Base-by-base conservation (phyloP, 2,888 invertebrate genomes). In the Clanis bilineata region DNA sequence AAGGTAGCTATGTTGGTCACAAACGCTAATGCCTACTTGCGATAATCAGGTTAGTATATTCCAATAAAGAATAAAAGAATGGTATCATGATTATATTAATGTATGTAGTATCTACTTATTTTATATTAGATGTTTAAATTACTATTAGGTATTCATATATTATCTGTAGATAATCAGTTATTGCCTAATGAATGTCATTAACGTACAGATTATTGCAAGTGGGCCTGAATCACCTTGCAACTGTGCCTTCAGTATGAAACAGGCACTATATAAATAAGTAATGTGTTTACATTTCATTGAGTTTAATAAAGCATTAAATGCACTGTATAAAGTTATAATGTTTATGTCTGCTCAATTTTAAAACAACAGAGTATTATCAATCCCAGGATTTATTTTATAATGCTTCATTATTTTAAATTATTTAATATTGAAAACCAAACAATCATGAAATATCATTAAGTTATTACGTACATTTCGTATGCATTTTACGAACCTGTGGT, bases 231-330 rank as follows among this genome's bases (percentile, higher is more conserved):
- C 10, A 38, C 38, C 38, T 57, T 58, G 38, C 23, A 47, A 51
- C 59, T 36, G 64, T 64, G 61, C 62, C 61, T 62, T 62, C n/a
- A 58, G 39, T 58, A 38, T 51, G 39, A 51, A 44, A 23, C 41
- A n/a, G 41, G 51, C 32, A 47, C 47, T 51, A 38, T 57, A 21
- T 39, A 51, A 39, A n/a, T 51, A 47, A 65, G 47, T 61, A 57
- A 58, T 63, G 60, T 59, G 39, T 59, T 36, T 51, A 56, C 18
- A 39, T 55, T 55, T 36, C 41, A 41, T 47, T 54, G n/a, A 54
- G 60, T 28, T 9, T 38, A 62, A 18, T 38, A 54, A 58, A 51
- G 60, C 60, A 39, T 63, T 28, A 58, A 59, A 63, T 62, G 55
- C 60, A 60, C 57, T 58, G 28, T 43, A 32, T 22, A 39, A 45